Evolutionary conservation across 2,113 vertebrate genomes (phyloP).

Genomic region (Cyprinodon tularosa): DNA sequence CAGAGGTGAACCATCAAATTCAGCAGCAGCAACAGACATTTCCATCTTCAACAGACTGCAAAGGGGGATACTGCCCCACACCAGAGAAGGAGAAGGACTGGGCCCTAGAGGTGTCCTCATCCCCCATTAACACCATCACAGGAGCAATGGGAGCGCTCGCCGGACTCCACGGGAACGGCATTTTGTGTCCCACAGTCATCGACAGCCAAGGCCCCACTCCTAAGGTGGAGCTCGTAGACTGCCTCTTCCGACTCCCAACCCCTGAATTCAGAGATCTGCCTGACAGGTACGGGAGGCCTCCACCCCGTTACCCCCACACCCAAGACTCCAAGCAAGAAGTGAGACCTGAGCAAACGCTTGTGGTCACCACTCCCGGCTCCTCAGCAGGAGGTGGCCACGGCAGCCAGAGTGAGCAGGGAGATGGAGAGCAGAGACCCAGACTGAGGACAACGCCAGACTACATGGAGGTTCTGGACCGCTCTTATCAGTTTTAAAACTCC

Average conservation of each 20-base stretch:
- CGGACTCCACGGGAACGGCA: slow-evolving; percentile 86
- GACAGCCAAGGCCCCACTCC: slow-evolving; percentile 90
- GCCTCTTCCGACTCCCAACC: slow-evolving; percentile 87
- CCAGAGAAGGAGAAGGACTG: slow-evolving; percentile 90
- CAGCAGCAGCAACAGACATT: slow-evolving; percentile 76
- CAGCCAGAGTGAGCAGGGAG: slow-evolving; percentile 86
- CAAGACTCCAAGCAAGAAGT: slow-evolving; percentile 83
- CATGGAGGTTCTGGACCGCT: slow-evolving; percentile 96
- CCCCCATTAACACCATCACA: slow-evolving; percentile 88
- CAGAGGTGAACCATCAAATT: slow-evolving; percentile 57
- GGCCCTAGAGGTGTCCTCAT: slow-evolving; percentile 85
- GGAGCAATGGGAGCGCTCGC: slow-evolving; percentile 79
- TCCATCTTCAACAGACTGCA: slow-evolving; percentile 76
- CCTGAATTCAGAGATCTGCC: slow-evolving; percentile 92
- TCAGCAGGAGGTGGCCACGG: slow-evolving; percentile 83
- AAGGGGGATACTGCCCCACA: slow-evolving; percentile 83
- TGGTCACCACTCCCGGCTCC: slow-evolving; percentile 80
- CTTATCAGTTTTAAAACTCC: slow-evolving; percentile 90
- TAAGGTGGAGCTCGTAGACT: slow-evolving; percentile 91
- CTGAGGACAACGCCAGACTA: slow-evolving; percentile 97
- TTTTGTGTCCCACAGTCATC: slow-evolving; percentile 86
- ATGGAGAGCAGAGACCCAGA: slow-evolving; percentile 89
- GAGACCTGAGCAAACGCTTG: slow-evolving; percentile 86
- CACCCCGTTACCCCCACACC: slow-evolving; percentile 91
- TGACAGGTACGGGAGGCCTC: slow-evolving; percentile 82